Percentiles rank a stretch among this genome's conserved stretches.
These are phyloP conservation scores for Platycheirus rosarum DNA, from an alignment of 2,888 invertebrate genomes.

Conservation along the genomic window DNA sequence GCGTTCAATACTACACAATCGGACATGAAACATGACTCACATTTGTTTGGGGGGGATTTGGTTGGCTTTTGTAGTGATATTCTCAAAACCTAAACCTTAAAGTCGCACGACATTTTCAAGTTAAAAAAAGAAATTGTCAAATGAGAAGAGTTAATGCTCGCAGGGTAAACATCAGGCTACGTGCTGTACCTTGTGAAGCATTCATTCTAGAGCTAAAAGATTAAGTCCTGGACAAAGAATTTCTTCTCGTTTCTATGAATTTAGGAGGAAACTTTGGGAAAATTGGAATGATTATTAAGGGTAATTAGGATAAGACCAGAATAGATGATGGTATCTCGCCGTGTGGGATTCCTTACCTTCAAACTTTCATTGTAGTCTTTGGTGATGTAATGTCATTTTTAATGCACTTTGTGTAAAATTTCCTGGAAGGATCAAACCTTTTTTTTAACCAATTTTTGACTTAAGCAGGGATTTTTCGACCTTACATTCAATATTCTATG, in stretches of 20 bases:
- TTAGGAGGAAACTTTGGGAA: conserved; percentile 30
- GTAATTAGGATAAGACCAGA: conserved; percentile 30
- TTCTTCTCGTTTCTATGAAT: conserved; percentile 22
- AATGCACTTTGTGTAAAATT: no score
- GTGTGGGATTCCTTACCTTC: no score
- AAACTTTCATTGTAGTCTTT: no score
- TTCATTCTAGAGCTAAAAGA: conserved; percentile 47
- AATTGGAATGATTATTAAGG: conserved; percentile 50
- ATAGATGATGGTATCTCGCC: no score
- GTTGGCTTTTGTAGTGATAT: neutral
- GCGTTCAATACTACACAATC: conserved; percentile 72
- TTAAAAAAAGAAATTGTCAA: conserved; percentile 37
- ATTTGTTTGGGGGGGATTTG: conserved; percentile 56
- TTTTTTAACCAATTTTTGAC: no score
- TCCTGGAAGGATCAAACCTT: no score
- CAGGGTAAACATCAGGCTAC: no score
- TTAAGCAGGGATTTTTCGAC: no score
- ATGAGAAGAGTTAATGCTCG: conserved; percentile 15
- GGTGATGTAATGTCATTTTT: no score
- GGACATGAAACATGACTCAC: conserved; percentile 75
- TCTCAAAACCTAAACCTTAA: conserved; percentile 48
- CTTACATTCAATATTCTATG: no score
- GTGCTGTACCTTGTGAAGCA: conserved; percentile 53
- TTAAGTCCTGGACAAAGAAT: conserved; percentile 25
- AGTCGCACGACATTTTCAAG: conserved; percentile 70